A percentile compares a stretch with the other conserved stretches of the same genome.
Conservation (phyloP, 2,888 invertebrate genomes). For the Oasisia sp. region DNA sequence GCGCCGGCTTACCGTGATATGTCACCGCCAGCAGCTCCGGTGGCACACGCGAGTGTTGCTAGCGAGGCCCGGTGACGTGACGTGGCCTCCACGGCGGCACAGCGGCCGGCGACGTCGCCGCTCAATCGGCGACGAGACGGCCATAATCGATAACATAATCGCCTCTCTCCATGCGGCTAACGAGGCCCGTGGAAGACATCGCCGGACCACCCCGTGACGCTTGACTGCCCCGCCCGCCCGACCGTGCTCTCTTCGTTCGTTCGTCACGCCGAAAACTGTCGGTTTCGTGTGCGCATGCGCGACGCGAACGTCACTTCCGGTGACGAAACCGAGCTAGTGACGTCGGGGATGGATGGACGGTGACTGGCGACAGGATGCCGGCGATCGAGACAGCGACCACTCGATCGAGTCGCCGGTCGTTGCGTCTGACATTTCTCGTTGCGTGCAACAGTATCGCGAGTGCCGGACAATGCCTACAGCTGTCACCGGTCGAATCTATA, state of each 20-base stretch:
- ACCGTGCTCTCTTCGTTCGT: background rate
- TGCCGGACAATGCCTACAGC: background rate
- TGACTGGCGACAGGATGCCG: background rate
- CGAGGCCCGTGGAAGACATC: background rate
- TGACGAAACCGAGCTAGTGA: background rate
- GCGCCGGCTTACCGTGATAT: background rate
- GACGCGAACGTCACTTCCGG: background rate
- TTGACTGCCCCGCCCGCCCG: background rate
- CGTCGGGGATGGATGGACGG: background rate
- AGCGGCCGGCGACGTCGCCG: background rate
- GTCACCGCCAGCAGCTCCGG: background rate
- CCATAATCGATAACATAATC: background rate
- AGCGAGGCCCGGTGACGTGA: conserved; percentile 6
- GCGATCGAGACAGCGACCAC: background rate
- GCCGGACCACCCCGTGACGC: background rate
- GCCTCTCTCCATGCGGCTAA: background rate
- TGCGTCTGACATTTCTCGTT: background rate
- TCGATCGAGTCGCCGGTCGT: background rate
- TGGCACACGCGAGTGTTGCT: background rate
- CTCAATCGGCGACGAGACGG: background rate
- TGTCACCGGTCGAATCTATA: background rate
- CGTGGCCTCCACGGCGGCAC: background rate
- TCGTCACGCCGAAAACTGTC: background rate
- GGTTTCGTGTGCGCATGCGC: background rate
- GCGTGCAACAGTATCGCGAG: too few relatives aligned